A percentile compares a stretch with the other conserved stretches of the same genome.
phyloP scores from a whole-genome alignment of 2,797 vertebrate species.

The Eulemur albifrons region DNA sequence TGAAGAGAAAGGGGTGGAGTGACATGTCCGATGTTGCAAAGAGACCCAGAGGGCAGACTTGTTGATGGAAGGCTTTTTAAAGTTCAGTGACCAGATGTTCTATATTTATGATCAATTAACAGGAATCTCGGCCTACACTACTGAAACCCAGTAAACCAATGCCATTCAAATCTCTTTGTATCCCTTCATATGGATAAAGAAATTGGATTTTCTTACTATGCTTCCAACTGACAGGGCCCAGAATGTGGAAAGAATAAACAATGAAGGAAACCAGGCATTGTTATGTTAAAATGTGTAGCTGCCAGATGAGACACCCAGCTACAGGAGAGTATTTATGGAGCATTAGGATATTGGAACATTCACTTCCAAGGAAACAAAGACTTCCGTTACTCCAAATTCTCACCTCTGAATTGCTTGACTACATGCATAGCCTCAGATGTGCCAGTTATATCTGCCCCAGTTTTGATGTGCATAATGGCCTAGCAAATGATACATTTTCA shows the following conservation, averaged over 20 bases:
- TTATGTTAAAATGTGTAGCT: background rate
- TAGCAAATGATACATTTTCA: background rate
- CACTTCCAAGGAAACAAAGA: background rate
- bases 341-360: background rate
- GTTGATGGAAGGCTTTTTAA: background rate
- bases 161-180: background rate
- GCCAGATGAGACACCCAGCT: background rate
- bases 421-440: background rate
- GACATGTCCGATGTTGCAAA: background rate
- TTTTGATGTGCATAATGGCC: background rate
- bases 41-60: background rate
- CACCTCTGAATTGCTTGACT: background rate
- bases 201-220: background rate
- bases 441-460: background rate
- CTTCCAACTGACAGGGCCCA: background rate
- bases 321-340: fast-evolving
- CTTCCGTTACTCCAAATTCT: background rate
- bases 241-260: background rate
- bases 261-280: background rate
- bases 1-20: background rate
- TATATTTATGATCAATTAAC: background rate
- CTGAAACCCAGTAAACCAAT: background rate
- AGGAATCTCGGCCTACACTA: background rate
- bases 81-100: background rate
- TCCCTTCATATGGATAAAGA: background rate